Base-by-base conservation (phyloP, 2,113 vertebrate species). In the Mus spicilegus region DNA sequence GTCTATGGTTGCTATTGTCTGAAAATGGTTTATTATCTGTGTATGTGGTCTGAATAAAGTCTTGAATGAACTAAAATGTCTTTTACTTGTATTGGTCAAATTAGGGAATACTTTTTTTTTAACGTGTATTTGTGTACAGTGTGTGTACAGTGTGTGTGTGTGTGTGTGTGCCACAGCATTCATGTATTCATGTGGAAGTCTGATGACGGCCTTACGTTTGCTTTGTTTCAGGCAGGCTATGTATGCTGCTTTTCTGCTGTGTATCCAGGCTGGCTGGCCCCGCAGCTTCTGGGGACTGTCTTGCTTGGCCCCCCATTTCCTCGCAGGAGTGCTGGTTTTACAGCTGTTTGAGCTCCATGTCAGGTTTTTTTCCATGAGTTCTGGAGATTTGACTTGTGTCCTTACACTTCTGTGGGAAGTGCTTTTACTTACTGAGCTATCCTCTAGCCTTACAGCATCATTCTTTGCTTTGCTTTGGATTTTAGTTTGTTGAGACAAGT, bases 21-120 rank as follows among this genome's bases (percentile, higher is more conserved):
- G 39, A 86, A 65, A 65, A 65, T 20, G 61, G 9, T 39, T 46
- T 30, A 46, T 30, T 61, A 26, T 28, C 11, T 51, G 76, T 19
- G 76, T 54, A 30, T 80, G 8, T 54, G 36, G 30, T 54, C 77
- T 80, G 8, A 80, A 20, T 80, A 67, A 91, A 96, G 33, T 88
- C 85, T 54, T 81, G 65, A 85, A 91, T 77, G 33, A 58, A 88
- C 72, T 94, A 81, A 94, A 93, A 93, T 88, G 67, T 30, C 30
- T 93, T 95, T 95, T 49, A 87, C 12, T 70, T 75, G 63, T 61
- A 51, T 65, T 94, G 7, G 70, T 92, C 91, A 75, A 61, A 61
- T 7, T 58, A 82, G 10, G 20, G 20, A 24, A 58, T 61, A 24
- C 19, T 61, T n/a, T 26, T 82, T 82, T 81, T 61, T 39, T 82